These are phyloP conservation scores for Hafferia zeledoni DNA, from an alignment of 2,797 vertebrate species.

Conservation along the genomic window DNA sequence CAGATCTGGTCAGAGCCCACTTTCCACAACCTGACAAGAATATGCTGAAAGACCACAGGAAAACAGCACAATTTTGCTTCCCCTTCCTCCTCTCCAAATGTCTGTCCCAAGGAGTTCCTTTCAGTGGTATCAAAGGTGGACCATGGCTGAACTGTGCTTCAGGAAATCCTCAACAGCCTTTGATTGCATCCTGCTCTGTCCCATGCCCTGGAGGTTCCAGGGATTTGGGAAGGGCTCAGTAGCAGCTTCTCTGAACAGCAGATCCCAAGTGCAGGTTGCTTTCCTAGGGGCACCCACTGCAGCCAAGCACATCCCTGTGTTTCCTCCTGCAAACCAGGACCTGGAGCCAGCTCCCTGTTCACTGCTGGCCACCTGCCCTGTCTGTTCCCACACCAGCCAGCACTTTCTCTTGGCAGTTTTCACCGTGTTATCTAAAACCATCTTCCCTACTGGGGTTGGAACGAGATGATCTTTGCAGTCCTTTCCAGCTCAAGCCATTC, in stretches of 20 bases:
- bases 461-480: not conserved
- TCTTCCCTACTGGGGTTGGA: not conserved
- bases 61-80: not conserved
- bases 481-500: not conserved
- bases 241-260: not conserved
- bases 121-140: not conserved
- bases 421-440: not conserved
- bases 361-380: not conserved
- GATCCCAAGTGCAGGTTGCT: not conserved
- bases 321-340: not conserved
- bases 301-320: not conserved
- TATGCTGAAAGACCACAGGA: not conserved
- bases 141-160: not conserved
- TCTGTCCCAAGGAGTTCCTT: not conserved
- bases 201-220: not conserved
- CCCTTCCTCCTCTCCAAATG: not conserved
- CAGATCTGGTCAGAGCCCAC: not conserved
- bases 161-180: not conserved
- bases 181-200: not conserved
- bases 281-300: not conserved
- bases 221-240: not conserved
- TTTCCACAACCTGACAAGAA: not conserved
- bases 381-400: not conserved
- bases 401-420: not conserved
- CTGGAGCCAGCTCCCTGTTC: not conserved